These are phyloP conservation scores for Agriotes lineatus DNA, from an alignment of 2,888 invertebrate genomes.

Conservation along the genomic window DNA sequence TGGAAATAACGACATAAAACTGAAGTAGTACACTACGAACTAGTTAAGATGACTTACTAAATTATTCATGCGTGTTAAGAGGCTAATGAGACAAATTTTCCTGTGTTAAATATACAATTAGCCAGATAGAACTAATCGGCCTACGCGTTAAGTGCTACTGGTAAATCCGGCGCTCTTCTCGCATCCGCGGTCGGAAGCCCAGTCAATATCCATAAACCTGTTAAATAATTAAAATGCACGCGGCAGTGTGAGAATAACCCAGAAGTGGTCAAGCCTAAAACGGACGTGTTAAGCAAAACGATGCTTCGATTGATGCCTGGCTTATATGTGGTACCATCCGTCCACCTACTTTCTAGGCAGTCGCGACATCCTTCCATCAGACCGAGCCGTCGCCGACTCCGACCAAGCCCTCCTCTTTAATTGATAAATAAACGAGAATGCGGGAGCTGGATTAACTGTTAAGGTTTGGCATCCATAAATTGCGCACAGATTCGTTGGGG, in stretches of 20 bases:
- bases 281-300: background rate
- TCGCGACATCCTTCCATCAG: conserved; percentile 20
- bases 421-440: background rate
- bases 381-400: background rate
- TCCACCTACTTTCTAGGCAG: conserved; percentile 25
- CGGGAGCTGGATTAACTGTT: too few species aligned
- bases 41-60: too few species aligned
- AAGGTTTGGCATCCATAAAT: too few species aligned
- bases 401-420: conserved; percentile 3
- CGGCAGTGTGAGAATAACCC: background rate
- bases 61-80: too few species aligned
- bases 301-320: background rate
- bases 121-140: too few species aligned
- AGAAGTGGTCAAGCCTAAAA: background rate
- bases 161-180: background rate
- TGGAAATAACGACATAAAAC: too few species aligned
- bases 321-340: background rate
- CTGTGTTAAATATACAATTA: too few species aligned
- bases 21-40: too few species aligned
- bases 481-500: too few species aligned
- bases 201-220: conserved; percentile 4
- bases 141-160: too few species aligned
- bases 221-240: background rate
- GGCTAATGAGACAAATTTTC: too few species aligned
- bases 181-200: background rate